Evolutionary conservation across 2,797 vertebrate species (phyloP).

Genomic region (Pantherophis alleghaniensis): DNA sequence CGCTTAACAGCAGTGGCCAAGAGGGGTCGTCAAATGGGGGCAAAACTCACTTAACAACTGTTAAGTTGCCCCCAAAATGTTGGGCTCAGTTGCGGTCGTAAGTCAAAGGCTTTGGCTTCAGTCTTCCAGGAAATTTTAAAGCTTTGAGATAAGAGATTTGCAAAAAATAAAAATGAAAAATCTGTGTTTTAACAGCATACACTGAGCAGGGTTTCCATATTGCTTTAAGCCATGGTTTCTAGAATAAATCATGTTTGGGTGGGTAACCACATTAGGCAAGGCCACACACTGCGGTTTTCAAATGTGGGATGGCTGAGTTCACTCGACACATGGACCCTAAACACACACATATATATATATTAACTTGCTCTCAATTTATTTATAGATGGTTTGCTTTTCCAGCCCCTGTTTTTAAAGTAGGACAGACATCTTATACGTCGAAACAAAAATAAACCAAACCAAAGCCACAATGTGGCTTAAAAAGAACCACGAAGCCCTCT

Average conservation of each 20-base stretch:
- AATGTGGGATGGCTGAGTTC: neutral
- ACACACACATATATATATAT: neutral
- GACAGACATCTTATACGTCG: neutral
- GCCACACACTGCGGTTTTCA: neutral
- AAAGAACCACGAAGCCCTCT: neutral
- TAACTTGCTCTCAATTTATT: neutral
- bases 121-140: neutral
- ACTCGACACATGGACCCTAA: neutral
- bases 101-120: neutral
- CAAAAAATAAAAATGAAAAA: too few relatives aligned
- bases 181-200: neutral
- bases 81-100: neutral
- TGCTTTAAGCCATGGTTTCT: neutral
- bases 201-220: neutral
- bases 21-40: neutral
- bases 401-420: neutral
- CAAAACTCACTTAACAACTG: neutral
- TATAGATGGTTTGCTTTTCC: neutral
- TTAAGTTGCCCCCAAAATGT: neutral
- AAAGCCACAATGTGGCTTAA: neutral
- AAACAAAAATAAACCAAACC: neutral
- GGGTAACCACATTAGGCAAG: neutral
- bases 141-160: neutral
- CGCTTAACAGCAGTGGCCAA: neutral
- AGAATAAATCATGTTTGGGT: neutral